A percentile compares a stretch with the other conserved stretches of the same genome.
Conservation (phyloP, 2,888 invertebrate species). For the Dascillus cervinus region DNA sequence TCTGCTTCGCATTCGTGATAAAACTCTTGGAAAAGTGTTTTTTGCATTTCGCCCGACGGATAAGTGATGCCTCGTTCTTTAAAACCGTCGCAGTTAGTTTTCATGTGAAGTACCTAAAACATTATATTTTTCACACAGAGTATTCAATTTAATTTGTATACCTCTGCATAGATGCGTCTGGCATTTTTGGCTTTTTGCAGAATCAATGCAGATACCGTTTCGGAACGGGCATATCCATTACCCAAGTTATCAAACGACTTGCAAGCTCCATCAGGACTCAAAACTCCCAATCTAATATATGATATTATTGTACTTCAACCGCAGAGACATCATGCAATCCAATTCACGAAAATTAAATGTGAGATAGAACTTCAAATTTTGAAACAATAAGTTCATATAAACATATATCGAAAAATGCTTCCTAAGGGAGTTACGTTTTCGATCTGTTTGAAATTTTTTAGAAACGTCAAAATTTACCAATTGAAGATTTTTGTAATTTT, state of each 20-base stretch:
- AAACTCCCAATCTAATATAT: constrained; percentile 53
- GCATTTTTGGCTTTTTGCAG: constrained; percentile 58
- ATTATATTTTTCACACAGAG: neutral
- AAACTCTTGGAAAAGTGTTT: constrained; percentile 53
- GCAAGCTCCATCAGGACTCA: constrained; percentile 80
- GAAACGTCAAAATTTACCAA: no score
- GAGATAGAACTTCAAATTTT: no score
- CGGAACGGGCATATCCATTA: constrained; percentile 78
- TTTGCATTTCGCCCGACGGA: constrained; percentile 48
- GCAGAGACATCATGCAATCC: no score
- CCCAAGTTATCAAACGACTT: constrained; percentile 84
- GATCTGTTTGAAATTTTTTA: no score
- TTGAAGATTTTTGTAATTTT: no score
- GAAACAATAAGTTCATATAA: no score
- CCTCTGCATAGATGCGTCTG: constrained; percentile 45
- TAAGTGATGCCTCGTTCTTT: constrained; percentile 38
- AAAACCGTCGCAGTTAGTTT: constrained; percentile 37
- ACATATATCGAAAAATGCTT: no score
- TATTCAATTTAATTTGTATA: no score
- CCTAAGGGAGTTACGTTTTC: no score
- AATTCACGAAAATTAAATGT: no score
- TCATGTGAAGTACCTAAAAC: constrained; percentile 27
- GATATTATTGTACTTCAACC: no score
- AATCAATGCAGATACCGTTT: constrained; percentile 62
- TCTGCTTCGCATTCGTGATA: constrained; percentile 63